A percentile compares a stretch with the other conserved stretches of the same genome.
These are phyloP conservation scores for Malurus alboscapulatus DNA, from an alignment of 2,113 vertebrate genomes.

Conservation along the genomic window DNA sequence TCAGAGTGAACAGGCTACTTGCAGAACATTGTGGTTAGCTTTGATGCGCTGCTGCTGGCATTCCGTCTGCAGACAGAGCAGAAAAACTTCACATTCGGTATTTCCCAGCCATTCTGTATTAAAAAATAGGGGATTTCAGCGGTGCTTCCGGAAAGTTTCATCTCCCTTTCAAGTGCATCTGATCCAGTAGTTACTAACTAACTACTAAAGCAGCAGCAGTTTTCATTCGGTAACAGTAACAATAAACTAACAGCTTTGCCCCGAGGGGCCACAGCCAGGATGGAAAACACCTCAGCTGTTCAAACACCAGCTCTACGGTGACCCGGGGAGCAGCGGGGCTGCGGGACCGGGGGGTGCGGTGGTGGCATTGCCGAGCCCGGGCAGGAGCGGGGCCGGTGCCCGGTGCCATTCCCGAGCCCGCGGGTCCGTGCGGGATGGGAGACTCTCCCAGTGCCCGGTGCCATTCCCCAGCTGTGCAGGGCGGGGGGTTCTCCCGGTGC, in stretches of 20 bases:
- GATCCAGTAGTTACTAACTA: too few species aligned
- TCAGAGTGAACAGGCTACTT: not conserved
- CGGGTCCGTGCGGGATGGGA: not conserved
- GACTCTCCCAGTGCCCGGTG: not conserved
- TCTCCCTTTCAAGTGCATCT: not conserved
- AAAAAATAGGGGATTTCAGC: accelerated
- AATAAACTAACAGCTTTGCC: not conserved
- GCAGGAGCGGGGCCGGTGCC: too few species aligned
- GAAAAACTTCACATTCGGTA: too few species aligned
- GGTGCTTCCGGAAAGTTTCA: not conserved
- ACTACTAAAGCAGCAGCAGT: not conserved
- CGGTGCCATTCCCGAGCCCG: not conserved
- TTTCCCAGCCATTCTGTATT: not conserved
- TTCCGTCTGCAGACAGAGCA: not conserved
- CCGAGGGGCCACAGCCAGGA: not conserved
- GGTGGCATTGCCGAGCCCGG: not conserved
- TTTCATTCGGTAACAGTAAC: not conserved
- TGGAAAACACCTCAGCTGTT: too few species aligned
- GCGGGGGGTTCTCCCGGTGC: not conserved
- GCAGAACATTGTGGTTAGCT: not conserved
- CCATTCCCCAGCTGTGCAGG: too few species aligned
- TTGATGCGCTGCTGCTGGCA: not conserved
- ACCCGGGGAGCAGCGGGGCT: not conserved
- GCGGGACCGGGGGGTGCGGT: accelerated
- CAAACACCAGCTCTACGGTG: accelerated